Base-by-base conservation (phyloP, 1,140 invertebrate species). In the Drosophila tropicalis region DNA sequence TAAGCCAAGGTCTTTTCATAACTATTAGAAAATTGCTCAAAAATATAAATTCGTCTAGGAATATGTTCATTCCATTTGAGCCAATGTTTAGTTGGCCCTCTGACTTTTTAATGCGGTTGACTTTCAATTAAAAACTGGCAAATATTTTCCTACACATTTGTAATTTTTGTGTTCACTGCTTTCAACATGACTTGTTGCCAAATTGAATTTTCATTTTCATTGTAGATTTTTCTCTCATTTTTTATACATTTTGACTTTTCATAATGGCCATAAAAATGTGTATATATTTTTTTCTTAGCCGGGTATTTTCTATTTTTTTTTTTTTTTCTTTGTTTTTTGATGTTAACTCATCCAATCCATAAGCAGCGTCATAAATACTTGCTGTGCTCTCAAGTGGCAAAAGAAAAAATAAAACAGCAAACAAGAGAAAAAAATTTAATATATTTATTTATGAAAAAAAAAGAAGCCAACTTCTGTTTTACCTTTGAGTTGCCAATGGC, bases 351-450 rank as follows among this genome's bases (percentile, higher is more conserved):
- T 69, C 82, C 81, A 81, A 62, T 62, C 75, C 61, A 70, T 67
- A 41, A 65, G 36, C 76, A 66, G 29, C 70, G 82, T 86, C 83
- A 86, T 86, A 86, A 86, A 87, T 86, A 86, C 82, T 86, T 86
- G 72, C 75, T 87, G 82, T 86, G 82, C 82, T 87, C 85, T 86
- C 82, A 86, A 86, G 79, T 87, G 82, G 82, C 83, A 86, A 85
- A 64, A 58, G 32, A 62, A 41, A 44, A 71, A 65, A 73, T 36
- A 41, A 70, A 55, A 6, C 5, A 29, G 5, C 29, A 29, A 29
- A 29, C 29, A 29, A 5, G 39, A 62, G 60, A 61, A n/a, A 56
- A 62, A 76, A 72, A 64, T 55, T 63, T 65, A 72, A 81, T 62
- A 67, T 74, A 84, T 76, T 76, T 76, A 86, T 81, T 85, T 82